Evolutionary conservation across 2,888 invertebrate species (phyloP), one percentile per base, ranked within the genome.

Genomic region (Limnephilus lunatus): DNA sequence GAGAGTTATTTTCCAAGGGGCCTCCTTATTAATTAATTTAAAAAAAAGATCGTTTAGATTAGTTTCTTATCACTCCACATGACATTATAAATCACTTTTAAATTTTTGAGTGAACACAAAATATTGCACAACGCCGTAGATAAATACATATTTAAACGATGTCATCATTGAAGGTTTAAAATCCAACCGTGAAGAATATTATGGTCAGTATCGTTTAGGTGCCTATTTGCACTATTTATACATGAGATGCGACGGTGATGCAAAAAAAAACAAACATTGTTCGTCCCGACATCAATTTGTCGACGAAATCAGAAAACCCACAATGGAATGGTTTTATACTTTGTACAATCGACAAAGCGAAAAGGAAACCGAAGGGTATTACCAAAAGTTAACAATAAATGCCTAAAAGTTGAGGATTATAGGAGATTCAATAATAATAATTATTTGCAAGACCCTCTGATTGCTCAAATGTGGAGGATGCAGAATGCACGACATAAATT

Each of bases 341-440:
- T 90, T 92, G 81, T 89, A 91, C 35, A 92, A 90, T 82, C 44
- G 32, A 88, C 85, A 88, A 87, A 68, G 81, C 39, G 83, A 90
- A 91, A 92, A 91, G 44, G 93, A 35, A 91, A 86, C 91, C 92
- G 85, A 81, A 89, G 86, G 85, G 88, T 92, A 92, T 92, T 92
- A 92, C 92, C 87, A 82, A 44, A 53, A 92, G 91, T 92, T 91
- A 91, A 92, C 92, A 92, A 92, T 93, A 90, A 93, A 89, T 87
- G 90, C 89, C 90, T 89, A 48, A 89, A 91, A 93, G 89, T 92
- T 91, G 89, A 92, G 88, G 93, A 93, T 93, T 93, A 93, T 85
- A 81, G 53, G 87, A 93, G 92, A 93, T 91, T 91, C 91, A 92
- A 92, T 93, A 92, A 86, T 68, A 68, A 68, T 68, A 68, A 68